Percentiles rank a stretch among this genome's conserved stretches.
Conservation (phyloP, 2,113 vertebrate species). For the Ictalurus punctatus region DNA sequence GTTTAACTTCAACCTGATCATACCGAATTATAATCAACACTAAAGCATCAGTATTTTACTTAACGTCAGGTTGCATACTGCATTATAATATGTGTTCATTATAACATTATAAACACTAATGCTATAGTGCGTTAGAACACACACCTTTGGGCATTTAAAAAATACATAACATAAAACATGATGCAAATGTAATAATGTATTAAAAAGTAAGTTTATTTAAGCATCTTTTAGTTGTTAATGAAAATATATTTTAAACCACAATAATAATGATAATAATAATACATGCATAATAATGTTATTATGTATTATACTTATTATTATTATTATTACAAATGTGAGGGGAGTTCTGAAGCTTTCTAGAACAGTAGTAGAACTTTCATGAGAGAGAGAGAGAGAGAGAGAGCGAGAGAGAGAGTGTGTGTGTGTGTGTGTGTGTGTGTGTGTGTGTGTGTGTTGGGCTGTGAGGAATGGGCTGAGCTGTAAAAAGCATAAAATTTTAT, state of each 20-base stretch:
- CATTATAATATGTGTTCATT: neutral
- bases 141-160: neutral
- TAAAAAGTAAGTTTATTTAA: too few species aligned
- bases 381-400: neutral
- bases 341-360: neutral
- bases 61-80: neutral
- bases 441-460: neutral
- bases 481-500: slow-evolving; percentile 1
- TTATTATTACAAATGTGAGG: neutral
- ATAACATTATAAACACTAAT: neutral
- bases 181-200: neutral
- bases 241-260: too few species aligned
- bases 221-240: neutral
- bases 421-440: neutral
- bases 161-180: neutral
- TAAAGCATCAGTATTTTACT: neutral
- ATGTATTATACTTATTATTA: too few species aligned
- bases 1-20: neutral
- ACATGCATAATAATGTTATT: neutral
- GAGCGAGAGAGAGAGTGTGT: neutral
- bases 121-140: neutral
- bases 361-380: neutral
- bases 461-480: slow-evolving; percentile 18
- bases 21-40: neutral
- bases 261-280: neutral